Evolutionary conservation across 1,140 invertebrate species (phyloP), one percentile per base, ranked within the genome.

Genomic region (Camponotus floridanus): DNA sequence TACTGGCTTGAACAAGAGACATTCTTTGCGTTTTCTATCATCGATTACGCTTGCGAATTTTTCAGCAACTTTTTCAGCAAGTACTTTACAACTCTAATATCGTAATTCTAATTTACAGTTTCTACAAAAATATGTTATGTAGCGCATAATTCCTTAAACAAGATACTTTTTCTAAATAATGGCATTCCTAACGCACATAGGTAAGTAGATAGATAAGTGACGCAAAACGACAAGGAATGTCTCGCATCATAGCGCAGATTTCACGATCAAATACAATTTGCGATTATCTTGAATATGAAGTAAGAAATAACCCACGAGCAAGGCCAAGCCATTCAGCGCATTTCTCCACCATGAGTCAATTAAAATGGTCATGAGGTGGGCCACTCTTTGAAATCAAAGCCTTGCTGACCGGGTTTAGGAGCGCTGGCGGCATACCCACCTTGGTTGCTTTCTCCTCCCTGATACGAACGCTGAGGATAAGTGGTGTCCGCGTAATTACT

Each of bases 341-440:
- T 93, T 76, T 92, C 92, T 94, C 93, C 91, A 89, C 93, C 92
- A 91, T 91, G 92, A 91, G 87, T 95, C 76, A 95, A 94, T 95
- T 95, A 95, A 95, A 95, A 95, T 93, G 94, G 95, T 96, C 96
- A 96, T 95, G 96, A 96, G 92, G 95, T 95, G 93, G 95, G 95
- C 96, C 96, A 96, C 93, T 96, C 95, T 95, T 96, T 96, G 94
- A 95, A 96, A 94, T 96, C 96, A 95, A 96, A 96, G 92, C 94
- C 94, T 95, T 96, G 95, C 93, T 95, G 95, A 92, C 95, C 95
- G 89, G 95, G 95, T 94, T 95, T 95, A 93, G 95, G 95, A 86
- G 95, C 94, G 93, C 95, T 95, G 92, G 94, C 93, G 88, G 94
- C 94, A 94, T 96, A 96, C 95, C 95, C 95, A 95, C 95, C 96